Evolutionary conservation across 2,797 vertebrate genomes (phyloP).

Genomic region (Molossus molossus): DNA sequence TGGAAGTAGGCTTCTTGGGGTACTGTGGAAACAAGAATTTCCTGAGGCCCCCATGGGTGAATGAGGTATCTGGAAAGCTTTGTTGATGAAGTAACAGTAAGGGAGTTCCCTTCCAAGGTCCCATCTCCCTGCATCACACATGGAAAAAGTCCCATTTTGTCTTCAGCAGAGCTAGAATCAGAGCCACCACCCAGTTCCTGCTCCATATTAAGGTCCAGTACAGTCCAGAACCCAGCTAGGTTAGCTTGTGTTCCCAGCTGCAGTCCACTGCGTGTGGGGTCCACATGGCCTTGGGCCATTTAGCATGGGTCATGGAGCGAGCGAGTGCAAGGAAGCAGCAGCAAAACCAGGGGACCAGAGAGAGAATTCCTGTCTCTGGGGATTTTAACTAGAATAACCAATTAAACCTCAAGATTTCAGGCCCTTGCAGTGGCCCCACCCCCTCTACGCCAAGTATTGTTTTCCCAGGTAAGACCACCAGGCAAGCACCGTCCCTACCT

Average conservation of each 20-base stretch:
- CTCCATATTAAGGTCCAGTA: not conserved
- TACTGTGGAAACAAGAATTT: not conserved
- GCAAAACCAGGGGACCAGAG: not conserved
- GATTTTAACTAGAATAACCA: not conserved
- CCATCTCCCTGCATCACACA: not conserved
- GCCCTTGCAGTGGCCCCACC: not conserved
- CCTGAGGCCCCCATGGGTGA: not conserved
- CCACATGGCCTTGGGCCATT: not conserved
- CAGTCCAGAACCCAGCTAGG: not conserved
- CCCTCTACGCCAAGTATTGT: not conserved
- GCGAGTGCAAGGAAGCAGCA: not conserved
- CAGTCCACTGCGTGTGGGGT: not conserved
- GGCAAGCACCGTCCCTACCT: not conserved
- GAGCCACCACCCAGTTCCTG: not conserved
- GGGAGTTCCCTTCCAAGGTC: not conserved
- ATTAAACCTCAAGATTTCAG: not conserved
- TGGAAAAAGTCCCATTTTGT: not conserved
- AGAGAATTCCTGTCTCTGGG: not conserved
- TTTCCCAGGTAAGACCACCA: not conserved
- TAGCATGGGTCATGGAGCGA: not conserved
- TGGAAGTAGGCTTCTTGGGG: too few relatives aligned
- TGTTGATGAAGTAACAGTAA: not conserved
- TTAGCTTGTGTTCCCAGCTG: not conserved
- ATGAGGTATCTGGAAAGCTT: not conserved
- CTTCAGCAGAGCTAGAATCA: not conserved